phyloP scores from a whole-genome alignment of 2,113 vertebrate genomes.

The Muscicapa adusta region DNA sequence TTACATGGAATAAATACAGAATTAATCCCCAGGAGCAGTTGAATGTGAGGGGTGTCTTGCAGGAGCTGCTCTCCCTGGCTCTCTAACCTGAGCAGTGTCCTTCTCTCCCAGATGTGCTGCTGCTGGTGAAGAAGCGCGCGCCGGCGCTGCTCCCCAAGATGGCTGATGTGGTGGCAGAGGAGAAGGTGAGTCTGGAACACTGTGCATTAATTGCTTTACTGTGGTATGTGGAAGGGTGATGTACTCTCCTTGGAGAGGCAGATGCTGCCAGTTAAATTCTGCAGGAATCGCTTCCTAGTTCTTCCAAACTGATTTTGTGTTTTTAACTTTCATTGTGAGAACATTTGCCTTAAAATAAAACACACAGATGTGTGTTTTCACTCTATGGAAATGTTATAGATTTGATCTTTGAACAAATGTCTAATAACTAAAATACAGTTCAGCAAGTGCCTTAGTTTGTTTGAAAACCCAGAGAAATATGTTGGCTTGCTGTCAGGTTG shows the following conservation, averaged over 20 bases:
- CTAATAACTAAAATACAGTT: not conserved
- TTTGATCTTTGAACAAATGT: not conserved
- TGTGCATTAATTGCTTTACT: not conserved
- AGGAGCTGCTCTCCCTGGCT: not conserved
- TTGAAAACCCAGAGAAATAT: not conserved
- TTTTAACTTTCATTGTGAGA: not conserved
- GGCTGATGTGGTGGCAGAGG: slow-evolving; percentile 87
- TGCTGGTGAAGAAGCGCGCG: slow-evolving; percentile 87
- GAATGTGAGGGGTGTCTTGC: fast-evolving
- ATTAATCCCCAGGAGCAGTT: not conserved
- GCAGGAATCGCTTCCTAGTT: not conserved
- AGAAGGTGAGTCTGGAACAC: slow-evolving; percentile 79
- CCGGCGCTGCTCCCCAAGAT: slow-evolving; percentile 85
- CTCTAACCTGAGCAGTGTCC: not conserved
- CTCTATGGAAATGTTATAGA: not conserved
- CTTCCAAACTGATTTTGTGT: not conserved
- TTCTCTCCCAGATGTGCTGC: slow-evolving; percentile 80
- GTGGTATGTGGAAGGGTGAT: not conserved
- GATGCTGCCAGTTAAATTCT: not conserved
- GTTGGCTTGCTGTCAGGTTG: not conserved
- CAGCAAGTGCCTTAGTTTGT: not conserved
- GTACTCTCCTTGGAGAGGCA: not conserved
- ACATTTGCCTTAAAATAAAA: not conserved
- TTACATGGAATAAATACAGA: not conserved
- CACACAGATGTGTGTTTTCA: no score